These are phyloP conservation scores for Idris sp. DNA, from an alignment of 1,140 invertebrate species.

Conservation along the genomic window DNA sequence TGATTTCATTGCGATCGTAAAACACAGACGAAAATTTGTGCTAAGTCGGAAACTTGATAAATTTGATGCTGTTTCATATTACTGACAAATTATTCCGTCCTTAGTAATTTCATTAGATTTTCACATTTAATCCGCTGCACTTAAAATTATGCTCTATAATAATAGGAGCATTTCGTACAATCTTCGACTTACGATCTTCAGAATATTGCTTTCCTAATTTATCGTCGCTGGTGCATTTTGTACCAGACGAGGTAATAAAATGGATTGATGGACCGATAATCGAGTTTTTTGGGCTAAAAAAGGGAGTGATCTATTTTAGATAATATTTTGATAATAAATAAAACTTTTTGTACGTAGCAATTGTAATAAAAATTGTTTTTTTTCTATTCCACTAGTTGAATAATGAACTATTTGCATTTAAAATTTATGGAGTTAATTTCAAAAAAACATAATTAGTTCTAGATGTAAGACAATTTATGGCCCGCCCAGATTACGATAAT, in stretches of 20 bases:
- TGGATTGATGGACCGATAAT: conserved; percentile 55
- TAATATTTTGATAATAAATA: conserved; percentile 42
- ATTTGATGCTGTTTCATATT: conserved; percentile 53
- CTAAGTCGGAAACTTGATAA: conserved; percentile 35
- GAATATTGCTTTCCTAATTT: conserved; percentile 60
- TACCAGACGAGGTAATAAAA: conserved; percentile 55
- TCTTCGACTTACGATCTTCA: conserved; percentile 48
- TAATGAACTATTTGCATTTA: too few relatives aligned
- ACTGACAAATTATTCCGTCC: conserved; percentile 54
- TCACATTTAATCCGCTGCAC: conserved; percentile 56
- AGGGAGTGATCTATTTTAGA: conserved; percentile 24
- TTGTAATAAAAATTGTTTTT: conserved; percentile 25
- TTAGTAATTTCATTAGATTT: conserved; percentile 62
- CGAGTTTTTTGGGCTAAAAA: conserved; percentile 34
- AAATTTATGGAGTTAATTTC: too few relatives aligned
- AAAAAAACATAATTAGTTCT: too few relatives aligned
- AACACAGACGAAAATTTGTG: conserved; percentile 37
- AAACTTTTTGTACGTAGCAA: conserved; percentile 3
- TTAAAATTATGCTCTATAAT: conserved; percentile 62
- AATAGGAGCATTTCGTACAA: conserved; percentile 47
- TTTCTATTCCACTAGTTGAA: too few relatives aligned
- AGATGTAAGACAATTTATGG: too few relatives aligned
- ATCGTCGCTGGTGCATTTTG: conserved; percentile 48
- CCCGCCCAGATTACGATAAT: too few relatives aligned
- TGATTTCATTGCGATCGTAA: conserved; percentile 49